Evolutionary conservation across 2,888 invertebrate genomes (phyloP), one percentile per base, ranked within the genome.

Genomic region (Epistrophella euchroma): DNA sequence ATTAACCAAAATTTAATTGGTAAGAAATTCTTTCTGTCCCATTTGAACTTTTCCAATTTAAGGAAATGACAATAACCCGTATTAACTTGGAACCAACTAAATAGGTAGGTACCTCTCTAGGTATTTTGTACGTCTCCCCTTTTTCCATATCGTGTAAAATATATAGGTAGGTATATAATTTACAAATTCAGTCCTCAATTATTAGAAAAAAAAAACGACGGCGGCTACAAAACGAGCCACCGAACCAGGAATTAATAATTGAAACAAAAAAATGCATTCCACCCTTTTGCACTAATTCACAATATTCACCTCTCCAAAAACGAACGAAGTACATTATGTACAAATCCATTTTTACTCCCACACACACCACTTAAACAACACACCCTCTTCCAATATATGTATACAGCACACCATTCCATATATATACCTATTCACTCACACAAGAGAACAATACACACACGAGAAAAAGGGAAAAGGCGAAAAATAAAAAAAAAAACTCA

Each of bases 401-500:
- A 70, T 40, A 50, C 60, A 47, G 37, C 50, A 71, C 72, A 66
- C 47, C 35, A 4, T 19, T 60, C 3, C 28, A 68, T 43, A 62
- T 32, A 64, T n/a, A 6, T 28, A 28, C 4, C 2, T 1, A 47
- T 74, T 25, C 55, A 68, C 43, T 56, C 43, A 68, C 43, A 50
- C 43, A 71, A 25, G 22, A 76, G 76, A 55, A 80, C 70, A 70
- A 84, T 40, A 73, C 55, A 72, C 6, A 52, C 76, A 60, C 55
- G 40, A 52, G 22, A 35, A 28, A 68, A 47, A 52, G 28, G 10
- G 50, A 3, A 88, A 88, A 15, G 3, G 70, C 19, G 56, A 88
- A 88, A 77, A 88, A 22, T 9, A 28, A 25, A 25, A 47, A 73
- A 40, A 60, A 40, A 52, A 47, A 94, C 96, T 95, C 94, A 98